Evolutionary conservation across 2,797 vertebrate species (phyloP), one percentile per base, ranked within the genome.

Genomic region (Malurus splendens): DNA sequence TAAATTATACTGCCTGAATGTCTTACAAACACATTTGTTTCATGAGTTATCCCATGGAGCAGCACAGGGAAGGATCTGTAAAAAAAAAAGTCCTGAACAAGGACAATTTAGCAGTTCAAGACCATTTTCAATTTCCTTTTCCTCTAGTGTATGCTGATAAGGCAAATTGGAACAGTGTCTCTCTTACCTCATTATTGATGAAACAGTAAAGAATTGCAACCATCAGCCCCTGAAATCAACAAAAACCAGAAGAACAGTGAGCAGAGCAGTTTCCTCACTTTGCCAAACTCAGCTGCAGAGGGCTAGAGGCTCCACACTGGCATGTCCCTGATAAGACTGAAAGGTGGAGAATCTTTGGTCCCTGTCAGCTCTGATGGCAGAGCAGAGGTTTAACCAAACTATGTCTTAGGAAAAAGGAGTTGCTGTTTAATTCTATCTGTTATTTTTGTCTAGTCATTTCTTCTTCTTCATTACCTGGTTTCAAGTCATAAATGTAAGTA

Each of bases 141-240:
- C 52, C 44, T 88, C 28, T 2, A 61, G 9, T 67, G 38, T 56
- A 87, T 70, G 44, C 67, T 84, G 76, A 86, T 93, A 88, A 81
- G 56, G 67, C 78, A 90, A 91, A 86, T 10, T 64, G 38, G 24
- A 86, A 66, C 17, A 82, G 47, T 32, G 13, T 66, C 19, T 79
- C 96, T 87, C 97, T 97, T 96, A 99, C 98, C 98, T 99, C 98
- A 42, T 97, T 98, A 96, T 99, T 98, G 95, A 98, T 94, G 93
- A 98, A 99, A 93, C 98, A 99, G 96, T 99, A 98, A 51, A 99
- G 95, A 94, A 98, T 87, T 68, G 98, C 98, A 86, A 99, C 98
- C 96, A 99, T 96, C 94, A 98, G 97, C 41, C 98, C 98, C 98
- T 99, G 95, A 74, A 90, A 96, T 72, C 38, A 96, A 86, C 80